These are phyloP conservation scores for Pholis gunnellus DNA, from an alignment of 2,113 vertebrate genomes.

Conservation along the genomic window DNA sequence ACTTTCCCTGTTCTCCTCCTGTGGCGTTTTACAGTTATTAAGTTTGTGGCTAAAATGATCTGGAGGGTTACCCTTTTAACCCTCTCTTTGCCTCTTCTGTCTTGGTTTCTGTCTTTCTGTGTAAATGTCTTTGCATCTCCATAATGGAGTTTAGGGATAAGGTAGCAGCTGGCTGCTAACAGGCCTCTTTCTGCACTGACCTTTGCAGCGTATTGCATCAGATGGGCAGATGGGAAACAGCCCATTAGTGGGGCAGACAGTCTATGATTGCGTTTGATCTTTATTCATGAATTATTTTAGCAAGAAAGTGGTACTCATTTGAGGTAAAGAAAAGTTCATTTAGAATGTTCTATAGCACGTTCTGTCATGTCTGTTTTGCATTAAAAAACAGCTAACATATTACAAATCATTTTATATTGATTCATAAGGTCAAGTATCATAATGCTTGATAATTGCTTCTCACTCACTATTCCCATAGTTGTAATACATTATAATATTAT, in stretches of 20 bases:
- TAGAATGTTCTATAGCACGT: not conserved
- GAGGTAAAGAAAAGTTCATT: constrained; percentile 23
- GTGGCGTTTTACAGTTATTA: not conserved
- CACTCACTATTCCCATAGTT: not conserved
- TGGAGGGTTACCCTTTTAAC: constrained; percentile 4
- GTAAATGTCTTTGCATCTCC: constrained; percentile 28
- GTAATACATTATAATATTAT: too few relatives aligned
- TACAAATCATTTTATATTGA: too few relatives aligned
- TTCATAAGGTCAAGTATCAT: too few relatives aligned
- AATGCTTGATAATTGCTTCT: too few relatives aligned
- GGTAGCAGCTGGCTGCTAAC: constrained; percentile 64
- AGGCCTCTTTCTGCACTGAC: constrained; percentile 56
- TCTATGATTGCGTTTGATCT: constrained; percentile 51
- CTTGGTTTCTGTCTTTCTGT: constrained; percentile 20
- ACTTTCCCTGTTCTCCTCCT: constrained; percentile 20
- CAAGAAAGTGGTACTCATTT: constrained; percentile 6
- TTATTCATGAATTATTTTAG: constrained; percentile 56
- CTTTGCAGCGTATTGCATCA: constrained; percentile 76
- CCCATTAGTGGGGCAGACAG: constrained; percentile 24
- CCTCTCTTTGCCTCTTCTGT: constrained; percentile 2
- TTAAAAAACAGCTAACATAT: too few relatives aligned
- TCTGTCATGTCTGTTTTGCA: too few relatives aligned
- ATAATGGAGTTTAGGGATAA: constrained; percentile 31
- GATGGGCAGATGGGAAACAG: constrained; percentile 61
- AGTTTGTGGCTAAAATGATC: constrained; percentile 15